A percentile compares a stretch with the other conserved stretches of the same genome.
Evolutionary conservation across 2,797 vertebrate genomes (phyloP).

Genomic region (Betta splendens): DNA sequence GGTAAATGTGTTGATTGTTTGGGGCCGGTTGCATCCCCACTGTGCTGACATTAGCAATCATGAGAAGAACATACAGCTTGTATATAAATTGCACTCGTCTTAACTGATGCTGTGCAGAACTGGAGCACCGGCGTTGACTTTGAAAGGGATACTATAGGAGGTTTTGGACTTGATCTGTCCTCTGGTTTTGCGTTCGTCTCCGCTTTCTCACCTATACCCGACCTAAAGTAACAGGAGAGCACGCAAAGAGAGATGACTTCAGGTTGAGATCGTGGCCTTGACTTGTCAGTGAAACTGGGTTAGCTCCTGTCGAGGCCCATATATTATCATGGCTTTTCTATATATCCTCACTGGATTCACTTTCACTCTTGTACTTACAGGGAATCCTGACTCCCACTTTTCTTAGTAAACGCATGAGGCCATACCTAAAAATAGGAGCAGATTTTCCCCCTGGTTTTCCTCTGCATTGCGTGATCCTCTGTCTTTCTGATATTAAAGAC

Average conservation of each 20-base stretch:
- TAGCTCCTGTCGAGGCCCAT: constrained; percentile 28
- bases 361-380: constrained; percentile 57
- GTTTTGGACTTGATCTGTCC: background rate
- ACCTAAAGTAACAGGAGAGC: constrained; percentile 10
- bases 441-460: constrained; percentile 34
- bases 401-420: constrained; percentile 36
- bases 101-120: background rate
- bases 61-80: constrained; percentile 3
- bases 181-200: background rate
- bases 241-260: background rate
- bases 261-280: constrained; percentile 9
- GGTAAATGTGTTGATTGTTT: constrained; percentile 34
- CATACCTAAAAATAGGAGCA: constrained; percentile 66
- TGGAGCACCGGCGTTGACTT: background rate
- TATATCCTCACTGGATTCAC: constrained; percentile 46
- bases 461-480: constrained; percentile 19
- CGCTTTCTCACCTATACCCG: constrained; percentile 12
- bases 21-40: background rate
- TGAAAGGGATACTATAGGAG: too few species aligned
- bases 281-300: constrained; percentile 39
- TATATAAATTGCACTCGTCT: constrained; percentile 1
- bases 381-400: constrained; percentile 49
- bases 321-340: constrained; percentile 29
- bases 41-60: constrained; percentile 17
- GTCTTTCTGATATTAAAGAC: constrained; percentile 19